Evolutionary conservation across 1,140 invertebrate species (phyloP).

Genomic region (Phymorhynchus buccinoides): DNA sequence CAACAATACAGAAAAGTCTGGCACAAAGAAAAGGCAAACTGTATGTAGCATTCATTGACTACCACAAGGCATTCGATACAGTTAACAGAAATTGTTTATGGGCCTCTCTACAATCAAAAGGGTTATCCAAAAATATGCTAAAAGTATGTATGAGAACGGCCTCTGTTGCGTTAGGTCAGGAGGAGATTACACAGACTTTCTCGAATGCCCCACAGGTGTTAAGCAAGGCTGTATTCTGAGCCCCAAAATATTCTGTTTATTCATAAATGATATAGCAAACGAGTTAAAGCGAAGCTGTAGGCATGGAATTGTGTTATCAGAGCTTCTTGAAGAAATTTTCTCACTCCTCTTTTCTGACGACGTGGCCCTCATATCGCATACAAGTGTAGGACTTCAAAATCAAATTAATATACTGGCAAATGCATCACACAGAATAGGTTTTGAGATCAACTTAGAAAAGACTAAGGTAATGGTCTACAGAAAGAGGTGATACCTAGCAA

Average conservation of each 20-base stretch:
- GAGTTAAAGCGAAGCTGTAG: background rate
- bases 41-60: slow-evolving; percentile 5
- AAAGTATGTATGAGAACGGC: background rate
- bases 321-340: background rate
- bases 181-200: background rate
- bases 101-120: background rate
- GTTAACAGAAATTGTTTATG: background rate
- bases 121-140: background rate
- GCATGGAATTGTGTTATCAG: background rate
- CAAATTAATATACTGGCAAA: no score
- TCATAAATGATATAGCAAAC: background rate
- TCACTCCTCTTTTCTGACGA: no score
- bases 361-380: no score
- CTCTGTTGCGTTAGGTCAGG: background rate
- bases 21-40: background rate
- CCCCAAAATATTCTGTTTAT: background rate
- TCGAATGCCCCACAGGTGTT: background rate
- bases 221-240: background rate
- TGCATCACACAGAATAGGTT: no score
- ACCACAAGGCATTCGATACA: background rate
- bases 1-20: background rate
- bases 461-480: no score
- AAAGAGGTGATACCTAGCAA: no score
- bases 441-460: no score
- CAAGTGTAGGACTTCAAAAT: no score